A percentile compares a stretch with the other conserved stretches of the same genome.
These are phyloP conservation scores for Cossypha heuglini DNA, from an alignment of 2,797 vertebrate species.

Conservation along the genomic window DNA sequence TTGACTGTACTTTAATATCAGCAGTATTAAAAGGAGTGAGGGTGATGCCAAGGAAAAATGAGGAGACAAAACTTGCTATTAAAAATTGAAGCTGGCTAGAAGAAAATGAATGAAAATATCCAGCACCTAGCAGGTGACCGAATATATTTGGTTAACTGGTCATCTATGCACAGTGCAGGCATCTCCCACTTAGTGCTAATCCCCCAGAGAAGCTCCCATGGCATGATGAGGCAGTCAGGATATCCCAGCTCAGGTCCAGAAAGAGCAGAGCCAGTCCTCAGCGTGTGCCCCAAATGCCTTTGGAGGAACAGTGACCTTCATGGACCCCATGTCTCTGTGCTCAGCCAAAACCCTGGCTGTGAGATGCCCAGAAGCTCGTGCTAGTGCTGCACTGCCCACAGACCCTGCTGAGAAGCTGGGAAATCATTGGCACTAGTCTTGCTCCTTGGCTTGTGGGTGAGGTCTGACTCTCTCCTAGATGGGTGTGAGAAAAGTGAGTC, in stretches of 20 bases:
- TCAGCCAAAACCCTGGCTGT: neutral
- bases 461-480: neutral
- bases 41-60: neutral
- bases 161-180: neutral
- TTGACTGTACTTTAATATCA: neutral
- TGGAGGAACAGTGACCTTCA: neutral
- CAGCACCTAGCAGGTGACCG: neutral
- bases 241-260: neutral
- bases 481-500: neutral
- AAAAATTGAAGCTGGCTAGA: neutral
- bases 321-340: neutral
- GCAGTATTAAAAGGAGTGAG: neutral
- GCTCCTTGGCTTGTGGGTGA: neutral
- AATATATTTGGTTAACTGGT: neutral
- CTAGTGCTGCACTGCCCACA: neutral
- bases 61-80: neutral
- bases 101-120: neutral
- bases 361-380: neutral
- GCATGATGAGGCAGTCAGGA: neutral
- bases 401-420: neutral
- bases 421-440: neutral
- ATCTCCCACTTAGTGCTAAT: neutral
- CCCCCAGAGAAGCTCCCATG: neutral
- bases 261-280: neutral
- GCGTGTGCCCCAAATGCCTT: fast-evolving